A percentile compares a stretch with the other conserved stretches of the same genome.
These are phyloP conservation scores for Tenebrosternarchus preto DNA, from an alignment of 2,113 vertebrate genomes.

Conservation along the genomic window DNA sequence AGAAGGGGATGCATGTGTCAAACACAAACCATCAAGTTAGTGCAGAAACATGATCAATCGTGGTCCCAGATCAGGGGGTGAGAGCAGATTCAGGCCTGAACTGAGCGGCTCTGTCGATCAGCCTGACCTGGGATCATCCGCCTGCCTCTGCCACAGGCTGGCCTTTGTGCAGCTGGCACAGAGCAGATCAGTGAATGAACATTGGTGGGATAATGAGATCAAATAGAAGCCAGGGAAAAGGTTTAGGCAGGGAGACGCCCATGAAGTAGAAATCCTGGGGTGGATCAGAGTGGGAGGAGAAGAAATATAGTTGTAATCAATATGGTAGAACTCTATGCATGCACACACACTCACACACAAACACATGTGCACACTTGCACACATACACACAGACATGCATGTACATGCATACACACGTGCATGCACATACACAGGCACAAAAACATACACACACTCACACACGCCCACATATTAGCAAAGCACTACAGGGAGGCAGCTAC, in stretches of 20 bases:
- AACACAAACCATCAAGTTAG: background rate
- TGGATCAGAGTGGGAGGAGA: background rate
- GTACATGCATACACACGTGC: background rate
- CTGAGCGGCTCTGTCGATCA: conserved; percentile 13
- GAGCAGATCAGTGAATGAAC: conserved; percentile 44
- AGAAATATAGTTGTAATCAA: conserved; percentile 35
- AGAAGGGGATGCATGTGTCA: background rate
- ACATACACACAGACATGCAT: too few relatives aligned
- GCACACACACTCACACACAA: background rate
- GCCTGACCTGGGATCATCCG: background rate
- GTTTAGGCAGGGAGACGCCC: conserved; percentile 14
- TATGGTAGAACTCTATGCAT: conserved; percentile 13
- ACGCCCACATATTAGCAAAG: conserved; percentile 11
- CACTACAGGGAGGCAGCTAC: conserved; percentile 17
- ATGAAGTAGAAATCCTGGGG: conserved; percentile 21
- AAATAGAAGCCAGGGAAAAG: conserved; percentile 37
- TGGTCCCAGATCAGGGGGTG: background rate
- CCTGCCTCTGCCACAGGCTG: conserved; percentile 29
- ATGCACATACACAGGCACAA: background rate
- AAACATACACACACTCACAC: conserved; percentile 8
- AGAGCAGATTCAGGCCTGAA: background rate
- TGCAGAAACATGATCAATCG: background rate
- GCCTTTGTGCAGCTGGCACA: conserved; percentile 42
- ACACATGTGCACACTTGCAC: too few relatives aligned
- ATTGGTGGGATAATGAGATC: conserved; percentile 46